Conservation (phyloP, 2,113 vertebrate species). For the Nothobranchius kuhntae region DNA sequence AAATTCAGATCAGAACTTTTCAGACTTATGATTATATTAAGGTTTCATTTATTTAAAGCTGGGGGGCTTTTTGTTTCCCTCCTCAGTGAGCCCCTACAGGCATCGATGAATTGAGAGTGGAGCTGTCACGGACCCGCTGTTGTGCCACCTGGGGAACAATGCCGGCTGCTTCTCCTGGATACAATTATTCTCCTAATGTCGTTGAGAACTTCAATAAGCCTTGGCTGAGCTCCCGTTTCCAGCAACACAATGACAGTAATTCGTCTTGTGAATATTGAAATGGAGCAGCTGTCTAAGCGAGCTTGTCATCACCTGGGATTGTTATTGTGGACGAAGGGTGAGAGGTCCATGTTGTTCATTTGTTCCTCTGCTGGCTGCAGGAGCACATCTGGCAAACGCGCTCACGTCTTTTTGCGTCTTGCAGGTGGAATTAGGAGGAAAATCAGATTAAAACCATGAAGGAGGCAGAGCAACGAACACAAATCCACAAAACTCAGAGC, state of each 20-base stretch:
- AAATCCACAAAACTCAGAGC: neutral
- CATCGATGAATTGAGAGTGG: constrained; percentile 20
- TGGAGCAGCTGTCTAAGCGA: constrained; percentile 37
- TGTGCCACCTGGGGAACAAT: constrained; percentile 57
- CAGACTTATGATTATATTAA: neutral
- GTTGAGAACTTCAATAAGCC: constrained; percentile 60
- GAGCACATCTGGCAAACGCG: constrained; percentile 31
- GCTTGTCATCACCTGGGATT: constrained; percentile 23
- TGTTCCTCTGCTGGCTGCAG: constrained; percentile 29
- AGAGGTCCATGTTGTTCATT: constrained; percentile 32
- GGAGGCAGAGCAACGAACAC: neutral
- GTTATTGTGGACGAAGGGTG: constrained; percentile 42
- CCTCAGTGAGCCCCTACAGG: constrained; percentile 54
- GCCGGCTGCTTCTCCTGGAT: constrained; percentile 43
- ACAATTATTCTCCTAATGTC: constrained; percentile 66
- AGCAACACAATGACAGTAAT: constrained; percentile 62
- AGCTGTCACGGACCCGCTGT: constrained; percentile 26
- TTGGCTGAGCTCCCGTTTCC: constrained; percentile 59
- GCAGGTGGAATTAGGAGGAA: neutral
- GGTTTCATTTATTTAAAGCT: constrained; percentile 15
- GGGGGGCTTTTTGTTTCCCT: constrained; percentile 13
- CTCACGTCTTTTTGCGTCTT: constrained; percentile 34
- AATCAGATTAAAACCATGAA: neutral
- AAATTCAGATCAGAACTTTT: neutral
- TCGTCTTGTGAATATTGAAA: constrained; percentile 66